These are phyloP conservation scores for Neoseiulus cucumeris DNA, from an alignment of 1,140 invertebrate species.

Conservation along the genomic window DNA sequence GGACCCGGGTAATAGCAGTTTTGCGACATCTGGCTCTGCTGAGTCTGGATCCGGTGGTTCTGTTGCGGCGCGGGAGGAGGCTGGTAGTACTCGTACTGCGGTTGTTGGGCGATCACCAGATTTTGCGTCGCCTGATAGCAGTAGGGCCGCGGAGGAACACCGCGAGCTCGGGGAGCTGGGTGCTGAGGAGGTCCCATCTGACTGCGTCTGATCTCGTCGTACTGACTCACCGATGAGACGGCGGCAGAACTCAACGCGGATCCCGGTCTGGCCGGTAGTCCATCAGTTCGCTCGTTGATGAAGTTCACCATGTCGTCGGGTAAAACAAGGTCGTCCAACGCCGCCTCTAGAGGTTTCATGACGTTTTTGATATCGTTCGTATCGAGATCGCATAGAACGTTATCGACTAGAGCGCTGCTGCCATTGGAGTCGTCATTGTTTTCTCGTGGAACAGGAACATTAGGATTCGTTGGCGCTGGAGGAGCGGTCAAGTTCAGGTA, in stretches of 20 bases:
- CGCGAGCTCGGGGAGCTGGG: not conserved
- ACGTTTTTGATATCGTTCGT: too few species aligned
- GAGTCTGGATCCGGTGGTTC: conserved; percentile 15
- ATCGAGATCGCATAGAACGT: not conserved
- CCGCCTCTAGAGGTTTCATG: too few species aligned
- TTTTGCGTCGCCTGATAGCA: conserved; percentile 15
- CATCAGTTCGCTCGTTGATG: not conserved
- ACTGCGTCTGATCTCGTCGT: not conserved
- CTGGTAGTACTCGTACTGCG: conserved; percentile 22
- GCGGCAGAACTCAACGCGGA: not conserved
- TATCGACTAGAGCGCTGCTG: not conserved
- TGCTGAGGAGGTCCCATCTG: conserved; percentile 8
- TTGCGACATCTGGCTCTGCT: conserved; percentile 18
- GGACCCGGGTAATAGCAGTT: conserved; percentile 18
- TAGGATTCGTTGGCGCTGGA: not conserved
- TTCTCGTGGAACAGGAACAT: conserved; percentile 1
- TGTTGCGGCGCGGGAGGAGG: conserved; percentile 16
- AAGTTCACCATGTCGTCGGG: conserved; percentile 6
- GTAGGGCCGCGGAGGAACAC: conserved; percentile 9
- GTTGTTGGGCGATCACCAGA: conserved; percentile 17
- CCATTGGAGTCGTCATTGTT: not conserved
- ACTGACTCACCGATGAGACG: conserved; percentile 7
- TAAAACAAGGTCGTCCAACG: not conserved
- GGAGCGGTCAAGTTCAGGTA: not conserved
- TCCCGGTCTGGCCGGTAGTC: not conserved